Percentiles rank a stretch among this genome's conserved stretches.
These are phyloP conservation scores for Drosophila engyochracea DNA, from an alignment of 2,888 invertebrate species.

Conservation along the genomic window DNA sequence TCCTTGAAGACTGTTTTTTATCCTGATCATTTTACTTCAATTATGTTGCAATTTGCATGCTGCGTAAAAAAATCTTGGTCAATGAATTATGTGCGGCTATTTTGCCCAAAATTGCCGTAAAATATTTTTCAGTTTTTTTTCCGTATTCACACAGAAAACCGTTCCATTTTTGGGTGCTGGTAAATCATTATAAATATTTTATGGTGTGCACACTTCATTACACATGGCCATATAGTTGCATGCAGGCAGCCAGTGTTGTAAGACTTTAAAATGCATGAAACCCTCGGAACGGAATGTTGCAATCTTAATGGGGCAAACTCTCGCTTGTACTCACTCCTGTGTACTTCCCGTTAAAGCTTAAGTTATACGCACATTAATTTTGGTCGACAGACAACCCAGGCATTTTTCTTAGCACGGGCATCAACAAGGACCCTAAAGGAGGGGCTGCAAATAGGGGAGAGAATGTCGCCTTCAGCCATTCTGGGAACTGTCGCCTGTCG, in stretches of 20 bases:
- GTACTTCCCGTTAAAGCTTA: slow-evolving; percentile 36
- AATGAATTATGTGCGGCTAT: slow-evolving; percentile 35
- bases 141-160: slow-evolving; percentile 1
- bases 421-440: slow-evolving; percentile 15
- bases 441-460: not conserved
- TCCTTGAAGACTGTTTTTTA: not conserved
- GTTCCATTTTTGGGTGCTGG: slow-evolving; percentile 27
- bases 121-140: slow-evolving; percentile 24
- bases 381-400: slow-evolving; percentile 60
- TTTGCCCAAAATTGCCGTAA: slow-evolving; percentile 45
- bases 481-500: slow-evolving; percentile 51
- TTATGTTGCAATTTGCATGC: slow-evolving; percentile 72
- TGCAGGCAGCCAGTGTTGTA: slow-evolving; percentile 14
- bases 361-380: slow-evolving; percentile 76
- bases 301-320: slow-evolving; percentile 60
- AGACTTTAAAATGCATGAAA: slow-evolving; percentile 75
- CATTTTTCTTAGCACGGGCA: slow-evolving; percentile 64
- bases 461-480: slow-evolving; percentile 13
- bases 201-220: slow-evolving; percentile 75
- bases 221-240: slow-evolving; percentile 49
- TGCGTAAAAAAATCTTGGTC: slow-evolving; percentile 65
- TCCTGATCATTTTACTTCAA: slow-evolving; percentile 63
- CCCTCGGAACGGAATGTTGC: slow-evolving; percentile 59
- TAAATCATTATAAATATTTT: slow-evolving; percentile 76
- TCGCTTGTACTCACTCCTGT: not conserved